Conservation (phyloP, 2,113 vertebrate species). For the Verasper variegatus region DNA sequence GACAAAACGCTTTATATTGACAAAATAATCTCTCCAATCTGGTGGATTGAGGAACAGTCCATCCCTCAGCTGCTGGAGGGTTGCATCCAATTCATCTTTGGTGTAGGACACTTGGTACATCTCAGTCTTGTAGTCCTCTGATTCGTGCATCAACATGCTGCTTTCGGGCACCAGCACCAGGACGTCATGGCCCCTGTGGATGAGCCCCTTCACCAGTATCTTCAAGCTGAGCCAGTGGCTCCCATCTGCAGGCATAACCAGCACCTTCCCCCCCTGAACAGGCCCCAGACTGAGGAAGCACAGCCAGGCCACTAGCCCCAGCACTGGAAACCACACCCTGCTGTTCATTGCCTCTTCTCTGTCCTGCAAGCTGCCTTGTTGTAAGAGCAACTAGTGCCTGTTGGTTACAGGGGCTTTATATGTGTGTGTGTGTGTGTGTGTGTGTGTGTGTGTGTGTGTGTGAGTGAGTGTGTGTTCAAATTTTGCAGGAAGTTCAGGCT, state of each 20-base stretch:
- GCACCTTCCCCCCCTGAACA: constrained; percentile 77
- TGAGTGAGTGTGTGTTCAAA: constrained; percentile 1
- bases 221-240: constrained; percentile 92
- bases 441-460: neutral
- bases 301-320: constrained; percentile 68
- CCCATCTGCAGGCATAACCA: constrained; percentile 86
- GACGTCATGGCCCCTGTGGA: constrained; percentile 81
- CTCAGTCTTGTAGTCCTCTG: constrained; percentile 64
- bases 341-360: constrained; percentile 56
- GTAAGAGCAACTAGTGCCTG: constrained; percentile 14
- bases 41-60: constrained; percentile 43
- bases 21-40: constrained; percentile 13
- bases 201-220: constrained; percentile 83
- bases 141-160: constrained; percentile 67
- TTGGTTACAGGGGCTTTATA: constrained; percentile 29
- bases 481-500: constrained; percentile 44
- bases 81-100: constrained; percentile 61
- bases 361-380: constrained; percentile 15
- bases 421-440: neutral
- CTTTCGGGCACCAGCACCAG: constrained; percentile 82
- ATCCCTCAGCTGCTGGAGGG: neutral
- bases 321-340: constrained; percentile 45
- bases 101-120: constrained; percentile 73
- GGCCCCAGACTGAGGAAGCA: constrained; percentile 56
- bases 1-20: constrained; percentile 52